phyloP scores from a whole-genome alignment of 2,113 vertebrate species.

The Pseudonaja textilis region DNA sequence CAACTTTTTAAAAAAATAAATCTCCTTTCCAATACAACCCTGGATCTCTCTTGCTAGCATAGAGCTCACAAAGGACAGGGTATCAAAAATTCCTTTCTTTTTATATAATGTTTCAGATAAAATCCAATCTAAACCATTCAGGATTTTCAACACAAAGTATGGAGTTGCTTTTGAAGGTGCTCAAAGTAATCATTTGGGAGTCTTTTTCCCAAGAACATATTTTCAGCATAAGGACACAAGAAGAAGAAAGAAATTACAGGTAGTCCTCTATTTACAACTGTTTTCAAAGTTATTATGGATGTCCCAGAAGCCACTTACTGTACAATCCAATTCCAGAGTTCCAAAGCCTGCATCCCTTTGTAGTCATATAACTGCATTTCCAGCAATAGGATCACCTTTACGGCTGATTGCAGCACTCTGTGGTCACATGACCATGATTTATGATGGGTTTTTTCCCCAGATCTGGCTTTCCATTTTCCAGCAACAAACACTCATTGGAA shows the following conservation, averaged over 20 bases:
- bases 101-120: neutral
- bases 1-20: neutral
- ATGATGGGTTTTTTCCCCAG: neutral
- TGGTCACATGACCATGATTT: neutral
- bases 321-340: neutral
- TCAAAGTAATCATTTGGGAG: neutral
- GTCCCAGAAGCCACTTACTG: neutral
- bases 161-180: neutral
- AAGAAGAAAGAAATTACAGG: neutral
- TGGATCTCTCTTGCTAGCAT: neutral
- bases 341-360: neutral
- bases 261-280: neutral
- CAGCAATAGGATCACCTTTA: neutral
- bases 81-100: neutral
- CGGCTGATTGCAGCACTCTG: neutral
- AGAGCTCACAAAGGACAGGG: neutral
- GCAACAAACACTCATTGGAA: neutral
- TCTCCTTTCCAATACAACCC: neutral
- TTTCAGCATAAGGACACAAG: neutral
- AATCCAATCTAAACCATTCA: neutral
- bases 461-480: neutral
- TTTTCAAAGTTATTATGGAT: neutral
- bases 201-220: neutral
- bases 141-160: neutral
- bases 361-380: neutral